A percentile compares a stretch with the other conserved stretches of the same genome.
These are phyloP conservation scores for Caenorhabditis sp. DNA, from an alignment of 2,888 invertebrate species.

Conservation along the genomic window DNA sequence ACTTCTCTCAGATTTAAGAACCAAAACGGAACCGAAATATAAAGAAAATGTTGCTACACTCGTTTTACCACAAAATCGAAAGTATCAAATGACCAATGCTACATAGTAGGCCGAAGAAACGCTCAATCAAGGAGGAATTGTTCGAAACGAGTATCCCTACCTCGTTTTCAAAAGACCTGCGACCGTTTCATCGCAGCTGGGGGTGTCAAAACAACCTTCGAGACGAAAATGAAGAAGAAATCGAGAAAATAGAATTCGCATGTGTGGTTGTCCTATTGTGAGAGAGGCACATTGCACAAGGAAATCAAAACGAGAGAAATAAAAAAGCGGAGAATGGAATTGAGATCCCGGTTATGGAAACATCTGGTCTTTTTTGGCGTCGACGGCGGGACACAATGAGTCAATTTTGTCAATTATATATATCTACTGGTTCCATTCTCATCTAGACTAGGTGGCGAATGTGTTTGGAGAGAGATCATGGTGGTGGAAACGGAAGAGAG, in stretches of 20 bases:
- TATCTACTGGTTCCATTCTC: slow-evolving; percentile 42
- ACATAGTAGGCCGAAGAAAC: slow-evolving; percentile 26
- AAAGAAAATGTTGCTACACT: slow-evolving; percentile 38
- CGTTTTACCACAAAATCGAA: slow-evolving; percentile 21
- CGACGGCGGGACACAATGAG: slow-evolving; percentile 39
- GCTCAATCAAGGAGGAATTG: slow-evolving; percentile 43
- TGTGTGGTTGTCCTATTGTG: slow-evolving; percentile 43
- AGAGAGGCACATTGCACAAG: slow-evolving; percentile 36
- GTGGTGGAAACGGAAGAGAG: slow-evolving; percentile 12
- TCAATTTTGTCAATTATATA: slow-evolving; percentile 60
- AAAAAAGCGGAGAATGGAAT: slow-evolving; percentile 25
- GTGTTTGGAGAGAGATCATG: slow-evolving; percentile 38
- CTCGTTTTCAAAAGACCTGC: slow-evolving; percentile 20
- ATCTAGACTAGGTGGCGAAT: slow-evolving; percentile 8
- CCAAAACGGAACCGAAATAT: slow-evolving; percentile 1
- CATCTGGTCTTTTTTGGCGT: slow-evolving; percentile 53
- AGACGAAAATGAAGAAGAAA: slow-evolving; percentile 29
- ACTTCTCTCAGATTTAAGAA: slow-evolving; percentile 1
- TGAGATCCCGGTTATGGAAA: slow-evolving; percentile 27
- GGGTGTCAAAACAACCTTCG: slow-evolving; percentile 56
- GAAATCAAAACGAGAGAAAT: slow-evolving; percentile 9
- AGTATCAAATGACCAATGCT: slow-evolving; percentile 52
- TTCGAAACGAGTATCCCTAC: slow-evolving; percentile 27
- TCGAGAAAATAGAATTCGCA: slow-evolving; percentile 44
- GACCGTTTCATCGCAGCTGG: slow-evolving; percentile 28